Base-by-base conservation (phyloP, 2,888 invertebrate species). In the Gortyna flavago region DNA sequence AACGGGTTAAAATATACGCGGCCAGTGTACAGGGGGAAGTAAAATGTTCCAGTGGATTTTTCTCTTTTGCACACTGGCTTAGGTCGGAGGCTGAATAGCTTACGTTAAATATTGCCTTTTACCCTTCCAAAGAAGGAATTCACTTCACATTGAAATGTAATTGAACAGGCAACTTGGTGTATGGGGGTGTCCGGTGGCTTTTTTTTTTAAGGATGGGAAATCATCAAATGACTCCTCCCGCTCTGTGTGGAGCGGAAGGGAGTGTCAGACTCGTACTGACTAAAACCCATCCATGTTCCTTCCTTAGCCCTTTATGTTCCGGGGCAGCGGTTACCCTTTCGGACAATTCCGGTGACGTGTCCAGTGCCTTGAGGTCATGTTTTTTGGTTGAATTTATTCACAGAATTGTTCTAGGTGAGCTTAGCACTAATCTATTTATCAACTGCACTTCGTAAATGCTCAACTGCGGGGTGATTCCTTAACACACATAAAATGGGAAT, bases 101-200 rank as follows among this genome's bases (percentile, higher is more conserved):
- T 88, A 85, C 88, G 90, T 92, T 90, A 91, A 91, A 90, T 91
- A 91, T 91, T 90, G 87, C 89, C 83, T 90, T 90, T 90, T 88
- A 90, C 90, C 77, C 77, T 67, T 89, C 85, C 89, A 79, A 86
- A 88, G 71, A 75, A 87, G 64, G 79, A 87, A 88, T 86, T 79
- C 80, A 82, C 75, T 84, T 80, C 80, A 77, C 74, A 73, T 86
- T 70, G 81, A 81, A 86, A 85, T 77, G 85, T 84, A 84, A 86
- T 86, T 75, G 86, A 86, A 86, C 74, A 76, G 86, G 66, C 57
- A 65, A 75, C 72, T 85, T 78, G 64, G 75, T 69, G 70, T 83
- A 65, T 75, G 65, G 41, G 35, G 41, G 64, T 72, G 59, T 65
- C 25, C 21, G 16, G 16, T 48, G 57, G 9, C 64, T 68, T 65